Evolutionary conservation across 2,797 vertebrate genomes (phyloP).

Genomic region (Cygnus olor): DNA sequence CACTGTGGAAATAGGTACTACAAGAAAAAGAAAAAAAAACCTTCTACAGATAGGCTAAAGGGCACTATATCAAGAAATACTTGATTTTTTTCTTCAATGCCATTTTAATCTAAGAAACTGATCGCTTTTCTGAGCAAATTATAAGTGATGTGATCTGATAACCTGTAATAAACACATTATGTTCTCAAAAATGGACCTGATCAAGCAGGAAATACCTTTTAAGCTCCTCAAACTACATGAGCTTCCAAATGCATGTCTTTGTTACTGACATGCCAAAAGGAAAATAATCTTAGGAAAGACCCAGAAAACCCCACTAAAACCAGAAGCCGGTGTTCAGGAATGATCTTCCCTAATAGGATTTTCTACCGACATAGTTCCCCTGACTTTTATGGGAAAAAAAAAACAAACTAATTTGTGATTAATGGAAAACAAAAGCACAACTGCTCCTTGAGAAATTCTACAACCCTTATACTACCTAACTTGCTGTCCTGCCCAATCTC

Average conservation of each 20-base stretch:
- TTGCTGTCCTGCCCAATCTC: neutral
- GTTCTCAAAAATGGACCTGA: neutral
- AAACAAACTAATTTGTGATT: neutral
- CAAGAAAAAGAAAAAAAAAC: neutral
- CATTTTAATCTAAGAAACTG: conserved; percentile 30
- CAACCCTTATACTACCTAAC: neutral
- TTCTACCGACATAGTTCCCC: neutral
- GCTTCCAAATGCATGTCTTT: neutral
- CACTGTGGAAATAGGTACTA: conserved; percentile 20
- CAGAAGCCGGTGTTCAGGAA: neutral
- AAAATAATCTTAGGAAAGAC: neutral
- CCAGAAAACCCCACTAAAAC: neutral
- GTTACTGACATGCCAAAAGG: neutral
- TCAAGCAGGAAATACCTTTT: conserved; percentile 12
- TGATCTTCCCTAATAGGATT: neutral
- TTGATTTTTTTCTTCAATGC: neutral
- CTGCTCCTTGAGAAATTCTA: neutral
- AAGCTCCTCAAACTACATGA: neutral
- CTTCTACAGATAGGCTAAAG: neutral
- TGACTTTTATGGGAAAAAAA: neutral
- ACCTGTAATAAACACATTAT: conserved; percentile 7
- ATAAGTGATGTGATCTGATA: neutral
- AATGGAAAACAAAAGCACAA: neutral
- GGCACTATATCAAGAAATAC: conserved; percentile 39
- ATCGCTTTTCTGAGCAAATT: conserved; percentile 6